Conservation (phyloP, 2,888 invertebrate genomes). For the Desoria tigrina region DNA sequence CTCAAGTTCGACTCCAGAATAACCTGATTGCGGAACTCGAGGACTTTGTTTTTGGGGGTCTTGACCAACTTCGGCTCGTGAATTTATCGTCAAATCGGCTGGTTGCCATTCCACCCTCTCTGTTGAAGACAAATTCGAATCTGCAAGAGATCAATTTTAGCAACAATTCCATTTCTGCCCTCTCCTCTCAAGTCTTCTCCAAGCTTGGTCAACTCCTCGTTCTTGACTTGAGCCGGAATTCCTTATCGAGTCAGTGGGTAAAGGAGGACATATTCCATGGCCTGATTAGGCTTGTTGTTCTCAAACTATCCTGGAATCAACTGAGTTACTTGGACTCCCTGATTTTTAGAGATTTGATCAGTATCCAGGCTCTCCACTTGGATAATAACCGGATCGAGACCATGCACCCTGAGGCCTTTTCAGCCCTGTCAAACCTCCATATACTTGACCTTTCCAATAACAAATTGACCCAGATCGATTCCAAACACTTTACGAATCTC, state of each 20-base stretch:
- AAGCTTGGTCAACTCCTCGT: slow-evolving; percentile 36
- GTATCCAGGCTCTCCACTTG: slow-evolving; percentile 80
- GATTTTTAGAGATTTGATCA: slow-evolving; percentile 83
- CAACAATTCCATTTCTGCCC: slow-evolving; percentile 78
- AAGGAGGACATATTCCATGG: slow-evolving; percentile 76
- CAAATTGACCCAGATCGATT: slow-evolving; percentile 75
- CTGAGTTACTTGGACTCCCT: slow-evolving; percentile 78
- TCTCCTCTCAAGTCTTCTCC: slow-evolving; percentile 67
- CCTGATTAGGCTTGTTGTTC: slow-evolving; percentile 69
- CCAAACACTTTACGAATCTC: slow-evolving; percentile 78
- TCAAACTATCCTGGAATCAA: slow-evolving; percentile 80
- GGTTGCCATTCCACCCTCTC: slow-evolving; percentile 70
- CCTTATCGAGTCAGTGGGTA: slow-evolving; percentile 74
- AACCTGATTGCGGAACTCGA: slow-evolving; percentile 80
- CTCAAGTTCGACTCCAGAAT: slow-evolving; percentile 76
- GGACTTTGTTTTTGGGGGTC: slow-evolving; percentile 74
- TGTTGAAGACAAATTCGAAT: slow-evolving; percentile 58
- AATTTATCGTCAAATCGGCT: slow-evolving; percentile 85
- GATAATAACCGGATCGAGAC: slow-evolving; percentile 84
- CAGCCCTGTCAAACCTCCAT: slow-evolving; percentile 83
- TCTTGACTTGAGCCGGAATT: slow-evolving; percentile 70
- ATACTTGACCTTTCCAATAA: slow-evolving; percentile 87
- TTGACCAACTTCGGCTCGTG: slow-evolving; percentile 75
- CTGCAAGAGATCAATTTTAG: slow-evolving; percentile 74
- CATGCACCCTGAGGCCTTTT: slow-evolving; percentile 82